Percentiles rank a stretch among this genome's conserved stretches.
These are phyloP conservation scores for Ptychadena robeensis DNA, from an alignment of 2,797 vertebrate genomes.

Conservation along the genomic window DNA sequence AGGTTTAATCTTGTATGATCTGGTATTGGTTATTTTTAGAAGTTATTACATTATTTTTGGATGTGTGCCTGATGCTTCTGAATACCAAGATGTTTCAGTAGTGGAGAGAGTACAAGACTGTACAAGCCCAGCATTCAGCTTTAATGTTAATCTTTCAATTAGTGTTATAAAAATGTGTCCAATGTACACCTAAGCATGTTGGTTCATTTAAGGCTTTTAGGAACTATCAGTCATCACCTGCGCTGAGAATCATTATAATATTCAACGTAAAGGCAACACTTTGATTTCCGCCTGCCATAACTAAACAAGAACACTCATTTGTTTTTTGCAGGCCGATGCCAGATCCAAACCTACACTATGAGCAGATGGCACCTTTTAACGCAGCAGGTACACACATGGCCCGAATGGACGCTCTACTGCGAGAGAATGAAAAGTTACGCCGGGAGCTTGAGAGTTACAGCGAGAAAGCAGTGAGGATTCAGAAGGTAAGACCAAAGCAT, in stretches of 20 bases:
- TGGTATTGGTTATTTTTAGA: slow-evolving; percentile 12
- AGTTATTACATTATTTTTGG: slow-evolving; percentile 9
- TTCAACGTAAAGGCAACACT: neutral
- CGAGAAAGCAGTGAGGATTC: slow-evolving; percentile 86
- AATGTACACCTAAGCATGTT: slow-evolving; percentile 16
- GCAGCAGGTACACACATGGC: slow-evolving; percentile 76
- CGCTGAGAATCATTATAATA: neutral
- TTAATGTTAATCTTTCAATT: slow-evolving; percentile 16
- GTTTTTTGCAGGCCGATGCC: slow-evolving; percentile 75
- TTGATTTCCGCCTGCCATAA: neutral
- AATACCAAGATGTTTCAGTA: neutral
- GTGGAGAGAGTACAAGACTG: slow-evolving; percentile 41
- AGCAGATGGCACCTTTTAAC: slow-evolving; percentile 71
- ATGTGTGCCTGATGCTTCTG: neutral
- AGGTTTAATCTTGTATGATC: neutral
- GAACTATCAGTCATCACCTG: slow-evolving; percentile 6
- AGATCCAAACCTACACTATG: slow-evolving; percentile 67
- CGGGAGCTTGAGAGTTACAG: slow-evolving; percentile 83
- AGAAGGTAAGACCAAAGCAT: slow-evolving; percentile 81
- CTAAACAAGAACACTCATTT: neutral
- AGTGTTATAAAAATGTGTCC: slow-evolving; percentile 26
- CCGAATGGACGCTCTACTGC: slow-evolving; percentile 78
- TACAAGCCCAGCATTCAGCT: slow-evolving; percentile 20
- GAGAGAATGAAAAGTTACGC: slow-evolving; percentile 87
- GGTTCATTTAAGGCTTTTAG: slow-evolving; percentile 21